Conservation (phyloP, 2,113 vertebrate species). For the Cyanoramphus novaezelandiae region DNA sequence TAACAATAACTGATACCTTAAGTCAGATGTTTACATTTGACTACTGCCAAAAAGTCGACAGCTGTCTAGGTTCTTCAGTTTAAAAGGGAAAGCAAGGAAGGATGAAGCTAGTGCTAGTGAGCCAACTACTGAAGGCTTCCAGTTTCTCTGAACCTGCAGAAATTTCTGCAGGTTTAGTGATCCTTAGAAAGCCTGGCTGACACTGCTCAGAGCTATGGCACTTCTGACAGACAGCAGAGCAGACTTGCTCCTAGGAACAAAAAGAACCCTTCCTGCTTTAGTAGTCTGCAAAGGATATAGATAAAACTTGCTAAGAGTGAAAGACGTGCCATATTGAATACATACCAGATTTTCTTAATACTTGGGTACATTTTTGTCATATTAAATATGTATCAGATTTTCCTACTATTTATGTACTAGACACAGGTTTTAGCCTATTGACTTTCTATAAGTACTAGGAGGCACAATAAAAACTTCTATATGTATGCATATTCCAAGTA, state of each 20-base stretch:
- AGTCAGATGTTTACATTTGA: background rate
- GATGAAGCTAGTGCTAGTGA: background rate
- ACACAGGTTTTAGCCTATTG: background rate
- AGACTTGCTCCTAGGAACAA: background rate
- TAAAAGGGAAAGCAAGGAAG: background rate
- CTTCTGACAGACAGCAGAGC: background rate
- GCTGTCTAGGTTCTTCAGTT: background rate
- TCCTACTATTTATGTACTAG: background rate
- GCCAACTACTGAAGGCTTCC: background rate
- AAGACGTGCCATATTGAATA: background rate
- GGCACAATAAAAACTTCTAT: background rate
- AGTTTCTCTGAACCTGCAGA: background rate
- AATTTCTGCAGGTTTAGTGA: background rate
- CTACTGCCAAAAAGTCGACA: background rate
- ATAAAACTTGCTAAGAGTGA: background rate
- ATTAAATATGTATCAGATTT: background rate
- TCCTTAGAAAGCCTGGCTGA: background rate
- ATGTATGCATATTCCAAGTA: accelerated
- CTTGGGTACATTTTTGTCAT: background rate
- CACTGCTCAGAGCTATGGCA: background rate
- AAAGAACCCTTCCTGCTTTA: background rate
- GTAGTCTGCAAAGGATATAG: background rate
- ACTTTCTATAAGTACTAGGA: background rate
- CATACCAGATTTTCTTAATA: background rate
- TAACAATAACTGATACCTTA: background rate